Base-by-base conservation (phyloP, 2,113 vertebrate species). In the Monarcha castaneiventris region DNA sequence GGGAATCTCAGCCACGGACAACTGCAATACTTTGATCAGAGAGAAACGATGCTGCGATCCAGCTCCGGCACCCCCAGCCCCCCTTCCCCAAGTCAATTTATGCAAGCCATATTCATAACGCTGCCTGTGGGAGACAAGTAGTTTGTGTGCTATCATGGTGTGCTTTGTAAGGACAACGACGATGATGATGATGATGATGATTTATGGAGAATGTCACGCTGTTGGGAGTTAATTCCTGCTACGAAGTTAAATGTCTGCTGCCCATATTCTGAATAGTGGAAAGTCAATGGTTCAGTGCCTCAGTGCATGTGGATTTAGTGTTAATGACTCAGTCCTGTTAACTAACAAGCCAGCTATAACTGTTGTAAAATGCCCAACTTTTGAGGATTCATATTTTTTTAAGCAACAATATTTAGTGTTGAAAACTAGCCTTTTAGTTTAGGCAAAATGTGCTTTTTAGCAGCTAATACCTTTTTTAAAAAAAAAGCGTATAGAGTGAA, bases 391-490 rank as follows among this genome's bases (percentile, higher is more conserved):
- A 93, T 97, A 97, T 97, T 94, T 97, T 97, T 97, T 97, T 96
- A 97, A 98, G 85, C 96, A 96, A 97, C 92, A 81, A 74, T 96
- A 96, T 97, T 92, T 96, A 96, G 96, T 94, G 93, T 91, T 94
- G 68, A 97, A 97, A 97, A 89, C 88, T 94, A 97, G 96, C 84
- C 91, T 97, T 98, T 96, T 96, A 96, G 93, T 98, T 98, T 97
- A 97, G 94, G 93, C 92, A 97, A 96, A 97, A 97, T 89, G 86
- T 97, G 97, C 96, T 98, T 97, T 97, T 97, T 96, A 97, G 96
- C 96, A 96, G 96, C 97, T 97, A 96, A 96, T 93, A 92, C 83
- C 91, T 97, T 96, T 96, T 97, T 97, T 90, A 23, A 84, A 93
- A 94, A 95, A 97, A 96, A 97, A 97, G 87, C 97, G 4, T 97